Conservation (phyloP, 2,888 invertebrate genomes). For the Crioceris asparagi region DNA sequence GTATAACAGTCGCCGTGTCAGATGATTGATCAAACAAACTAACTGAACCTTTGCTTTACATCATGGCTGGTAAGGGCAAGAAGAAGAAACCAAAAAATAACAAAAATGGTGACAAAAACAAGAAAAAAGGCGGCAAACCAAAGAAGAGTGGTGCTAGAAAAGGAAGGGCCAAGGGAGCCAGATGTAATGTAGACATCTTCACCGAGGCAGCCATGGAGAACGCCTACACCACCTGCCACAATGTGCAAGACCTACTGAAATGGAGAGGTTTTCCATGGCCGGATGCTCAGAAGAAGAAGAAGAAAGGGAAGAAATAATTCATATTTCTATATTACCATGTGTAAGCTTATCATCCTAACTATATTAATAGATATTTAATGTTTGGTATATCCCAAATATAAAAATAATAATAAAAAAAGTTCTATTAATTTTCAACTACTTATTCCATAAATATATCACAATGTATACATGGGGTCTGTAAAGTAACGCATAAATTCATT, state of each 20-base stretch:
- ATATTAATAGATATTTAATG: no score
- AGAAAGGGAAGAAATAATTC: constrained; percentile 57
- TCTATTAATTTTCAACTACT: no score
- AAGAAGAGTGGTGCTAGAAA: constrained; percentile 23
- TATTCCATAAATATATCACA: no score
- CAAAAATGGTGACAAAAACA: constrained; percentile 20
- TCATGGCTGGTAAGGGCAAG: constrained; percentile 22
- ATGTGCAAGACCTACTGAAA: constrained; percentile 77
- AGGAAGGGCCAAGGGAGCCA: constrained; percentile 37
- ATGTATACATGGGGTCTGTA: no score
- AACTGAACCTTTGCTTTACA: background rate
- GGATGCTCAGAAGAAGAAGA: constrained; percentile 78
- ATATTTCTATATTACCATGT: no score
- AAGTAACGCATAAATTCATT: no score
- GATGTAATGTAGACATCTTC: constrained; percentile 73
- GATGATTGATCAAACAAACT: background rate
- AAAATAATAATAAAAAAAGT: no score
- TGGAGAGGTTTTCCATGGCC: constrained; percentile 85
- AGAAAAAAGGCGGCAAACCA: constrained; percentile 19
- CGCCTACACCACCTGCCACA: constrained; percentile 88
- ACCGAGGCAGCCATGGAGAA: constrained; percentile 89
- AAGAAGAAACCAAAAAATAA: constrained; percentile 23
- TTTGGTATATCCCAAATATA: no score
- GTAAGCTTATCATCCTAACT: no score
- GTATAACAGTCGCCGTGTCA: no score